These are phyloP conservation scores for Phalacrocorax brasilianus DNA, from an alignment of 2,113 vertebrate species.

Conservation along the genomic window DNA sequence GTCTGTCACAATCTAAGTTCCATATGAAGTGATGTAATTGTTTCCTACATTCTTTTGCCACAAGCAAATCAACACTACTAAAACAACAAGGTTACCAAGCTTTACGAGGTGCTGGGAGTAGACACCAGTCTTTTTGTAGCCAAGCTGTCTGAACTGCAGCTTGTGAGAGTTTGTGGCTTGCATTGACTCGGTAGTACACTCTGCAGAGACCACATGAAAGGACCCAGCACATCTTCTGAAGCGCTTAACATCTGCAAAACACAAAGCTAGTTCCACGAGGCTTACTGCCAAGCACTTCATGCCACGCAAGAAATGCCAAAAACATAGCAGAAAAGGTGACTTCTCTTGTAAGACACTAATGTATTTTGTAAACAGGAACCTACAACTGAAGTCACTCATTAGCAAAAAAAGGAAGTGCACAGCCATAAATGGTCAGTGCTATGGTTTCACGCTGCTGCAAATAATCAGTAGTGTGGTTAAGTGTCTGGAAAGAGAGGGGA, in stretches of 20 bases:
- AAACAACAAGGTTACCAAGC: neutral
- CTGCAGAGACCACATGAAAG: neutral
- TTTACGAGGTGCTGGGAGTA: neutral
- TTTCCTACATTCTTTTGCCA: neutral
- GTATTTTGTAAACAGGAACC: neutral
- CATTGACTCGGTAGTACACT: neutral
- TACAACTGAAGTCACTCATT: neutral
- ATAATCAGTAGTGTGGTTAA: neutral
- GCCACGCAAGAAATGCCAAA: neutral
- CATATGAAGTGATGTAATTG: neutral
- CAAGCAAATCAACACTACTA: neutral
- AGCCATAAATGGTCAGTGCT: neutral
- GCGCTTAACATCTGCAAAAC: neutral
- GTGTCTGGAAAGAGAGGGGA: neutral
- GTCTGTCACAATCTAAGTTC: neutral
- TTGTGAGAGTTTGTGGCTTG: neutral
- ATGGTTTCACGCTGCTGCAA: neutral
- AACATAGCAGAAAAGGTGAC: neutral
- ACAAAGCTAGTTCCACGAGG: neutral
- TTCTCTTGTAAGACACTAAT: neutral
- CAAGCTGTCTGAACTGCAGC: neutral
- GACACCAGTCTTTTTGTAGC: neutral
- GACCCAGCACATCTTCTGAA: neutral
- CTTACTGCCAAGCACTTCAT: neutral
- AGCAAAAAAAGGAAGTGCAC: neutral